Evolutionary conservation across 2,888 invertebrate genomes (phyloP).

Genomic region (Apamea anceps): DNA sequence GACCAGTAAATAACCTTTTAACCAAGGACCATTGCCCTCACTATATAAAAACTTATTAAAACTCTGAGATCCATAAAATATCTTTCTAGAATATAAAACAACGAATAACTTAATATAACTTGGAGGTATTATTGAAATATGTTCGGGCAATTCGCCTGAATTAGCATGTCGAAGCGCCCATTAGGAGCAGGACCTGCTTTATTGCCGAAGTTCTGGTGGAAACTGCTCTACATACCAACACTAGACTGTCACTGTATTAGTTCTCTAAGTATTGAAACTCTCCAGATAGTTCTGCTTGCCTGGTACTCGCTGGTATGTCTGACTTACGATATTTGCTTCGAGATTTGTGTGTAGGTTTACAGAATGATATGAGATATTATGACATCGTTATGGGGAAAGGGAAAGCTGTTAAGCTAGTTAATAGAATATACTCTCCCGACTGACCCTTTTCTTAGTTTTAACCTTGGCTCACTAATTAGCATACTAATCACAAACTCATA

Average conservation of each 20-base stretch:
- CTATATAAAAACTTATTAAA: slow-evolving; percentile 32
- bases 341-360: neutral
- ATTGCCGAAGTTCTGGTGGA: slow-evolving; percentile 59
- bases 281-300: slow-evolving; percentile 36
- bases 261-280: slow-evolving; percentile 41
- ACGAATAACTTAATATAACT: slow-evolving; percentile 46
- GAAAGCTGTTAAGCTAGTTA: neutral
- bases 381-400: neutral
- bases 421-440: neutral
- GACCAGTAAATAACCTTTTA: slow-evolving; percentile 14
- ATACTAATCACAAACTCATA: neutral
- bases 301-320: slow-evolving; percentile 36
- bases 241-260: slow-evolving; percentile 41
- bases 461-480: neutral
- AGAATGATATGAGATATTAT: neutral
- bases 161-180: slow-evolving; percentile 35
- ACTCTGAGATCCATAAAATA: slow-evolving; percentile 27
- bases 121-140: slow-evolving; percentile 46
- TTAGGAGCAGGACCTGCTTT: slow-evolving; percentile 42
- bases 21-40: neutral
- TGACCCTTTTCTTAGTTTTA: neutral
- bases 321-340: neutral
- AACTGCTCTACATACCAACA: slow-evolving; percentile 46
- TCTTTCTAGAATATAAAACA: slow-evolving; percentile 31
- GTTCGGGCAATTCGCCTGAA: slow-evolving; percentile 31